These are phyloP conservation scores for Marmota flaviventris DNA, from an alignment of 2,113 vertebrate species.

Conservation along the genomic window DNA sequence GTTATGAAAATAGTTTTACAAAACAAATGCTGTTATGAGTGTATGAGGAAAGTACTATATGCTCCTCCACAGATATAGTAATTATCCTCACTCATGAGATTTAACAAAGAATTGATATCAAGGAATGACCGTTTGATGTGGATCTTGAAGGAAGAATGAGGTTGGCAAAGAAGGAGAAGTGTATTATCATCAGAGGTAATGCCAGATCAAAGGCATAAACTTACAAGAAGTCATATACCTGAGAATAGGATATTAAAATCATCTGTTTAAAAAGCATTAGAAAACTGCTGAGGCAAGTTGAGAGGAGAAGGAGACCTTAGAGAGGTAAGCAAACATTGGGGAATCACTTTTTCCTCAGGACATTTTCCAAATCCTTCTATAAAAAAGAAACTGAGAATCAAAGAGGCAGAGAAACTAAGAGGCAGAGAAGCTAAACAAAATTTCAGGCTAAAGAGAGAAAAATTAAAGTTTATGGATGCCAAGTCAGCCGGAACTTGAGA, in stretches of 20 bases:
- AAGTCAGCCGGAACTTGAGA: neutral
- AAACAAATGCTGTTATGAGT: neutral
- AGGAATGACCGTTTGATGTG: neutral
- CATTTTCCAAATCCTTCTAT: neutral
- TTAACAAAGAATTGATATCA: neutral
- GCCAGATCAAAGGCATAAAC: neutral
- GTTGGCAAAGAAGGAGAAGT: neutral
- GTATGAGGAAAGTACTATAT: neutral
- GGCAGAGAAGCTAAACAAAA: neutral
- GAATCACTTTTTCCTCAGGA: neutral
- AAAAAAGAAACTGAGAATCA: neutral
- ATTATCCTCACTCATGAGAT: neutral
- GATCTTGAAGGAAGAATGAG: neutral
- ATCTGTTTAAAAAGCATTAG: neutral
- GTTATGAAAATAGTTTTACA: neutral
- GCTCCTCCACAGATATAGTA: neutral
- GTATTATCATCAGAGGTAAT: neutral
- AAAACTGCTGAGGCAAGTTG: neutral
- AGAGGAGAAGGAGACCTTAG: neutral
- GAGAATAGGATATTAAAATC: neutral
- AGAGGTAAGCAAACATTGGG: neutral
- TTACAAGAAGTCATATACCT: neutral
- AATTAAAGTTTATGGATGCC: neutral
- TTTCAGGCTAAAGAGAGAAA: neutral
- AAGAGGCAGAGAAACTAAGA: neutral